Percentiles rank a stretch among this genome's conserved stretches.
Evolutionary conservation across 2,888 invertebrate species (phyloP).

Genomic region (Ctena decussata): DNA sequence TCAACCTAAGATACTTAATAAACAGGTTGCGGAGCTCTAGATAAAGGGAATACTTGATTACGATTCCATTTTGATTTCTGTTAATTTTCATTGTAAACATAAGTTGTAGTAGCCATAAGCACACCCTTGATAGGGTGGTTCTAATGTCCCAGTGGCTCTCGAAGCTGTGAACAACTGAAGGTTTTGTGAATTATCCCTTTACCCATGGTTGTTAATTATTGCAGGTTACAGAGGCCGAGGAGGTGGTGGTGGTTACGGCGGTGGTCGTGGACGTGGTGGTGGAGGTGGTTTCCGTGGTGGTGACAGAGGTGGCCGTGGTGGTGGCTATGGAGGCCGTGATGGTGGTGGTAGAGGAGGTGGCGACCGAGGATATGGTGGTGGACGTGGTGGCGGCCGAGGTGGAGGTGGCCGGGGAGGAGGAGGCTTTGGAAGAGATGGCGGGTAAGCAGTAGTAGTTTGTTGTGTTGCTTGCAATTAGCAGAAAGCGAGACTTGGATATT

Average conservation of each 20-base stretch:
- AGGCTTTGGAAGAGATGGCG: neutral
- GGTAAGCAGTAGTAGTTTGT: slow-evolving; percentile 6
- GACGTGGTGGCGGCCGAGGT: slow-evolving; percentile 31
- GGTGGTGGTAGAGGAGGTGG: slow-evolving; percentile 91
- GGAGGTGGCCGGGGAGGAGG: slow-evolving; percentile 88
- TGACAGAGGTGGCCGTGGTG: neutral
- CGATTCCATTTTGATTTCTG: too few species aligned
- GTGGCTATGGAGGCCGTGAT: slow-evolving; percentile 87
- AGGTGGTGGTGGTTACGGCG: slow-evolving; percentile 51
- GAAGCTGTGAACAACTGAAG: too few species aligned
- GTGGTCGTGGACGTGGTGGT: slow-evolving; percentile 32
- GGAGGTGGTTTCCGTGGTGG: slow-evolving; percentile 43
- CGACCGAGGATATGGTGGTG: slow-evolving; percentile 75
- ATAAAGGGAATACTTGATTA: too few species aligned
- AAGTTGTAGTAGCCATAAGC: neutral
- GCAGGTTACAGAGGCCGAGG: slow-evolving; percentile 64
- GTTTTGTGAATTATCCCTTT: too few species aligned
- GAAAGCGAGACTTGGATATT: too few species aligned
- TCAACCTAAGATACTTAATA: too few species aligned
- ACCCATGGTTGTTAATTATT: slow-evolving; percentile 24
- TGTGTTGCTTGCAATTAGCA: too few species aligned
- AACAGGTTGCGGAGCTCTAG: too few species aligned
- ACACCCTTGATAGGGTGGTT: too few species aligned
- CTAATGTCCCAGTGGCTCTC: too few species aligned
- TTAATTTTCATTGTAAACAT: too few species aligned